A percentile compares a stretch with the other conserved stretches of the same genome.
phyloP scores from a whole-genome alignment of 1,140 invertebrate species.

The Drosophila chauvacae region DNA sequence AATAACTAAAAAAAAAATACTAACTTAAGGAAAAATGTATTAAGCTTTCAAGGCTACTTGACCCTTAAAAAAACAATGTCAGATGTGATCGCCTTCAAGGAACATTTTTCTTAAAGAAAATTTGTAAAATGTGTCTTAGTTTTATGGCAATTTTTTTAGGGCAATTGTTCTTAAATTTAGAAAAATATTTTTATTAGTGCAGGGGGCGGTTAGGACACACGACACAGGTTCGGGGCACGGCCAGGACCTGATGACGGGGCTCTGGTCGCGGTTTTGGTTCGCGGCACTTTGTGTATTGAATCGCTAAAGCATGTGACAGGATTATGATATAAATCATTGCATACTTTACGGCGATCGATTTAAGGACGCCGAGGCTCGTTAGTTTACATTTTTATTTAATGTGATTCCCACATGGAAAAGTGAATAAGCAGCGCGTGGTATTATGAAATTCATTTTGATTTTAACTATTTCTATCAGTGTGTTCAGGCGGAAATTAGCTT shows the following conservation, averaged over 20 bases:
- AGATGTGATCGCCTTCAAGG: too few relatives aligned
- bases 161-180: too few relatives aligned
- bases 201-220: not conserved
- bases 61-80: too few relatives aligned
- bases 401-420: not conserved
- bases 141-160: too few relatives aligned
- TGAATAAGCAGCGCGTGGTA: not conserved
- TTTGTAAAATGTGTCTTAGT: too few relatives aligned
- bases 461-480: conserved; percentile 8
- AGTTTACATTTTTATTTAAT: conserved; percentile 24
- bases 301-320: conserved; percentile 72
- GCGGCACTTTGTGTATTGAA: conserved; percentile 73
- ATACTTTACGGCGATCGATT: conserved; percentile 63
- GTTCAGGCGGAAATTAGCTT: not conserved
- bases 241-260: conserved; percentile 15
- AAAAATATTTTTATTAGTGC: too few relatives aligned
- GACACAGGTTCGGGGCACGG: conserved; percentile 1
- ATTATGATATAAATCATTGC: conserved; percentile 79
- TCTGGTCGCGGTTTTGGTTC: conserved; percentile 23
- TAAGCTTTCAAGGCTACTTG: too few relatives aligned
- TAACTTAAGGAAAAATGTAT: too few relatives aligned
- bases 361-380: conserved; percentile 11
- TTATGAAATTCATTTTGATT: not conserved
- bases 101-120: too few relatives aligned
- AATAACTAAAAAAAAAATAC: too few relatives aligned